Base-by-base conservation (phyloP, 2,113 vertebrate species). In the Neofelis nebulosa region DNA sequence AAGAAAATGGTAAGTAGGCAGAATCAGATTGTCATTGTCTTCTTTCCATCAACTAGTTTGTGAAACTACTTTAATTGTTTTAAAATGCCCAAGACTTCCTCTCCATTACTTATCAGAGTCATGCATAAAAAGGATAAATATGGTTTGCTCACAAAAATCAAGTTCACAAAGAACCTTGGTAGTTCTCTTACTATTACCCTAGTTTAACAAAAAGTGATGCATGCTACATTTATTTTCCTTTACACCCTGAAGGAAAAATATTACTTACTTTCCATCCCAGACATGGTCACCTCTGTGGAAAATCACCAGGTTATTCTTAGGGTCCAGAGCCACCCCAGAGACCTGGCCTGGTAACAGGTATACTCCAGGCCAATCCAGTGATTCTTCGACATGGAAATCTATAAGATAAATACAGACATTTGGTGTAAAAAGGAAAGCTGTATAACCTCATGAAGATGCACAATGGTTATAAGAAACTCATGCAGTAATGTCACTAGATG, bases 271-370 rank as follows among this genome's bases (percentile, higher is more conserved):
- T 61, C 97, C 97, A 96, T 99, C 99, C 99, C 99, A 99, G 92
- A 98, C 95, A 45, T 99, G 99, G 98, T 99, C 99, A 69, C 99
- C 99, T 99, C 99, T 99, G 98, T 99, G 99, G 98, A 99, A 99
- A 97, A 99, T 98, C 94, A 99, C 99, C 93, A 99, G 95, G 97
- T 99, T 99, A 93, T 99, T 99, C 74, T 99, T 98, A 82, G 98
- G 98, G 97, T 99, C 99, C 36, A 99, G 97, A 63, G 99, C 99
- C 90, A 99, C 98, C 48, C 99, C 99, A 88, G 99, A 99, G 98
- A 99, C 99, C 97, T 99, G 99, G 57, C 99, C 99, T 88, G 99
- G 98, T 97, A 99, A 98, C 52, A 99, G 98, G 61, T 98, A 98
- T 68, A 98, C 97, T 69, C 99, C 99, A 45, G 99, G 99, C 99